These are phyloP conservation scores for Heliconius nattereri DNA, from an alignment of 1,140 invertebrate genomes.

Conservation along the genomic window DNA sequence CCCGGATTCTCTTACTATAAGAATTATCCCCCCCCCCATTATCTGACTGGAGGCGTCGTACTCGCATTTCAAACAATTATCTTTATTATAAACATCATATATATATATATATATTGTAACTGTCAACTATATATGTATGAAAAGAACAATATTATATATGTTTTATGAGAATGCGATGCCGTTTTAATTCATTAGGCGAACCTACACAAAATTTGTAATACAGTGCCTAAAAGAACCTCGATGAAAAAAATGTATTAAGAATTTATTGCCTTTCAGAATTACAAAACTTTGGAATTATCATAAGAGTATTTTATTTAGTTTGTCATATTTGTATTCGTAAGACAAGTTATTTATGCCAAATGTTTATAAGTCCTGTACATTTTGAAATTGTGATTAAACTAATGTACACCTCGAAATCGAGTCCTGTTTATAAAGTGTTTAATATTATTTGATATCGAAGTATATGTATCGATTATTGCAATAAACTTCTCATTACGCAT, in stretches of 20 bases:
- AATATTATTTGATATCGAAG: slow-evolving; percentile 18
- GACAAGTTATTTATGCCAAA: slow-evolving; percentile 69
- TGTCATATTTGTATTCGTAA: slow-evolving; percentile 51
- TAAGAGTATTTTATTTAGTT: slow-evolving; percentile 65
- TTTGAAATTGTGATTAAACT: slow-evolving; percentile 56
- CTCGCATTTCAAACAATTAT: background rate
- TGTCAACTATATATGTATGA: background rate
- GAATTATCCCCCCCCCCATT: background rate
- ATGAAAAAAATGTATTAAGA: slow-evolving; percentile 45
- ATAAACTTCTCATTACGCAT: slow-evolving; percentile 49
- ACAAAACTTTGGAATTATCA: slow-evolving; percentile 64
- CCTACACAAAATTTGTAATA: slow-evolving; percentile 35
- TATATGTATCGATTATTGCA: slow-evolving; percentile 33
- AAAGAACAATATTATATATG: background rate
- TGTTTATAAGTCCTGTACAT: slow-evolving; percentile 67
- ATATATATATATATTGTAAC: background rate
- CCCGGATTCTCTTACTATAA: slow-evolving; percentile 15
- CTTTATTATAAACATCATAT: background rate
- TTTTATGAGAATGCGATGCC: slow-evolving; percentile 8
- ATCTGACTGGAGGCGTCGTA: slow-evolving; percentile 5
- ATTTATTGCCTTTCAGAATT: slow-evolving; percentile 61
- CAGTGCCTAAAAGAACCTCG: slow-evolving; percentile 78
- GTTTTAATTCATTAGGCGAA: slow-evolving; percentile 10
- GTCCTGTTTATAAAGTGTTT: slow-evolving; percentile 24
- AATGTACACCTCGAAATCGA: slow-evolving; percentile 26